Evolutionary conservation across 30 jellyfish, hydroid and myxozoan genomes (phyloP).

Genomic region (Phacellophora camtschatica): DNA sequence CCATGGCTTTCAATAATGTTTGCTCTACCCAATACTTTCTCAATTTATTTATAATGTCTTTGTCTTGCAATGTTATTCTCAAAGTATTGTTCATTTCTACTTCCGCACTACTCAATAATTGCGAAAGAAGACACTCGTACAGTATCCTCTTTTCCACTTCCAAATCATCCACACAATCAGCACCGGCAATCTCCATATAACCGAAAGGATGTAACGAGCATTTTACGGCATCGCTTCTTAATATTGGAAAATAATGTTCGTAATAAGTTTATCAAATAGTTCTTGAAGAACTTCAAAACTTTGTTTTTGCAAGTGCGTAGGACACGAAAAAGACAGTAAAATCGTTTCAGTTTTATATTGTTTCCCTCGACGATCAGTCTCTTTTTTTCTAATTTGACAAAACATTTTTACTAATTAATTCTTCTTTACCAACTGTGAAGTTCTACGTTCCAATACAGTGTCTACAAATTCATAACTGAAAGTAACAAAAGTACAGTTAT

Average conservation of each 20-base stretch:
- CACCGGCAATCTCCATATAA: neutral
- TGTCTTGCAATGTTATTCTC: too few relatives aligned
- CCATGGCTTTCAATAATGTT: too few relatives aligned
- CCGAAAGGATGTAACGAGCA: neutral
- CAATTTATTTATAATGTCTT: too few relatives aligned
- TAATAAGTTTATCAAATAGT: neutral
- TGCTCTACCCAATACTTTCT: too few relatives aligned
- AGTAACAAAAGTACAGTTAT: too few relatives aligned
- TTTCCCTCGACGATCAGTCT: too few relatives aligned
- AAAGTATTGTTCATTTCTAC: too few relatives aligned
- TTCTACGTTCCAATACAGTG: too few relatives aligned
- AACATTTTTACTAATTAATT: too few relatives aligned
- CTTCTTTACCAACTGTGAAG: too few relatives aligned
- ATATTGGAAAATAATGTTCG: neutral
- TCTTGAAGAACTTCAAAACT: neutral
- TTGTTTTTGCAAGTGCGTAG: neutral
- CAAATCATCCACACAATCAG: neutral
- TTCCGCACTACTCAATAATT: neutral
- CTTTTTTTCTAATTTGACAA: too few relatives aligned
- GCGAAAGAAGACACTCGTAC: neutral
- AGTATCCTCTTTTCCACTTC: neutral
- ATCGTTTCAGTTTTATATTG: neutral
- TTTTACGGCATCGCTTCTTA: neutral
- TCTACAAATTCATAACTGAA: too few relatives aligned
- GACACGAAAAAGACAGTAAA: neutral